A percentile compares a stretch with the other conserved stretches of the same genome.
Evolutionary conservation across 2,888 invertebrate species (phyloP).

Genomic region (Steinernema carpocapsae): DNA sequence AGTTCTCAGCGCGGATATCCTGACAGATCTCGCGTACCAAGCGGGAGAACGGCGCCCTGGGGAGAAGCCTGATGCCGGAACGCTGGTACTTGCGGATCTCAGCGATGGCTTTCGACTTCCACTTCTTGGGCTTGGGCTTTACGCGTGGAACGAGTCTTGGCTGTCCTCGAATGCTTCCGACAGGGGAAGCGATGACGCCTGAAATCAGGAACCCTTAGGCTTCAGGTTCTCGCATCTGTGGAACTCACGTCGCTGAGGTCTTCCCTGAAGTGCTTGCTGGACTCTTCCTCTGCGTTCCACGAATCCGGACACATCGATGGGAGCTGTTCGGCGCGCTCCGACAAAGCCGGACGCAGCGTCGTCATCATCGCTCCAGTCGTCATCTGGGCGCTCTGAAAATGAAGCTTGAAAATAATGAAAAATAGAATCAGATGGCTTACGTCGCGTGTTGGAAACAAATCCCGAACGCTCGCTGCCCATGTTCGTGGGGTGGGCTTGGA

Average conservation of each 20-base stretch:
- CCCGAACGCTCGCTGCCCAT: too few relatives aligned
- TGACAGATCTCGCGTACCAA: neutral
- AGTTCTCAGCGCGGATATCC: neutral
- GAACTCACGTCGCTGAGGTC: neutral
- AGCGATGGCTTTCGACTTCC: neutral
- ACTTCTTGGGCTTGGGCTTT: neutral
- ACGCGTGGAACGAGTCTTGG: too few relatives aligned
- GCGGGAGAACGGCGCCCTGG: neutral
- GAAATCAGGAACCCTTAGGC: too few relatives aligned
- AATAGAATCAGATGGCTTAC: too few relatives aligned
- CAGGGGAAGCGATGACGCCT: too few relatives aligned
- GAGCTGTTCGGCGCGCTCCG: neutral
- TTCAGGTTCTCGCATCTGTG: neutral
- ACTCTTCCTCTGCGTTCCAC: neutral
- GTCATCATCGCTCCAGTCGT: too few relatives aligned
- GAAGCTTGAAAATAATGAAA: too few relatives aligned
- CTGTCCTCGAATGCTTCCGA: too few relatives aligned
- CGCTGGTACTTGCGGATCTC: constrained; percentile 12
- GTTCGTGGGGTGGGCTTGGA: too few relatives aligned
- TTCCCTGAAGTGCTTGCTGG: neutral
- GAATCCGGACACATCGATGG: neutral
- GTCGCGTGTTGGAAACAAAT: too few relatives aligned
- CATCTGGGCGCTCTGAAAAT: too few relatives aligned
- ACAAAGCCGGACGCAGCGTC: too few relatives aligned
- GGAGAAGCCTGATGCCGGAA: neutral